These are phyloP conservation scores for Lemur catta DNA, from an alignment of 2,797 vertebrate genomes.

Conservation along the genomic window DNA sequence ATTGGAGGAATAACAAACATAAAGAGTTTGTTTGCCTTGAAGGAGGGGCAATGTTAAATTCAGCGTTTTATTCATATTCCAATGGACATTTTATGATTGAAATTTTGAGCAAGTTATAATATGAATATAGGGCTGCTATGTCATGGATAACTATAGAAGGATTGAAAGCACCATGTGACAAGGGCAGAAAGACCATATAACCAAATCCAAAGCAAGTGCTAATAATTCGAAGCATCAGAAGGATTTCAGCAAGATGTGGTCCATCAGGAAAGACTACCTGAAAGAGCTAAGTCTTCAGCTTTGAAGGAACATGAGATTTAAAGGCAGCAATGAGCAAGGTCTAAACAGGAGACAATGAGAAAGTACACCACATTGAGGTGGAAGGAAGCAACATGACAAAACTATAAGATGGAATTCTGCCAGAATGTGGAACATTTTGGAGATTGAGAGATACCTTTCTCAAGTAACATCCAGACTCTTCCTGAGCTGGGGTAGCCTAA, in stretches of 20 bases:
- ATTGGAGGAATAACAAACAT: background rate
- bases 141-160: background rate
- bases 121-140: background rate
- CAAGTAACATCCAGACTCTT: background rate
- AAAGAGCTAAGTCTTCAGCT: background rate
- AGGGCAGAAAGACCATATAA: background rate
- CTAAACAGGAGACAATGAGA: background rate
- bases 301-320: background rate
- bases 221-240: background rate
- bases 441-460: background rate
- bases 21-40: background rate
- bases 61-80: conserved; percentile 24
- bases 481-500: background rate
- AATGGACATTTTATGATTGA: background rate
- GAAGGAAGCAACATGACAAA: background rate
- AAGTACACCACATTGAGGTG: background rate
- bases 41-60: background rate
- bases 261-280: background rate
- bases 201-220: conserved; percentile 7
- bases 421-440: background rate
- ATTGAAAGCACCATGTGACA: background rate
- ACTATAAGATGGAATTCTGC: background rate
- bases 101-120: conserved; percentile 11
- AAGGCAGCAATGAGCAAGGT: background rate
- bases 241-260: background rate